Conservation (phyloP, 2,113 vertebrate species). For the Hiodon alosoides region DNA sequence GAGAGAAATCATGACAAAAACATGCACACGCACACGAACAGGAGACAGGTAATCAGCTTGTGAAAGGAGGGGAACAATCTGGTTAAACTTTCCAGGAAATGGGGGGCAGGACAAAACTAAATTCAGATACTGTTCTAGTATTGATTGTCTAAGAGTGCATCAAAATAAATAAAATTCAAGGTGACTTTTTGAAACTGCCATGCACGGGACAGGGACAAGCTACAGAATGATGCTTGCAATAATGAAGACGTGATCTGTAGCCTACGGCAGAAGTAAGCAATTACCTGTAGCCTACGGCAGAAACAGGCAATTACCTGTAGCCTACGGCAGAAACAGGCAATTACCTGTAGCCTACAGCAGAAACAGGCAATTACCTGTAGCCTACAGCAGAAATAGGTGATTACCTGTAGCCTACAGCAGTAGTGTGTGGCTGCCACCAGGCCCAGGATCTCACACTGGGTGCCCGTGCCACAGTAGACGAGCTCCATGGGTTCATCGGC, state of each 20-base stretch:
- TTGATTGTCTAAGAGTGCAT: too few relatives aligned
- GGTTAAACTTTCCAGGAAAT: too few relatives aligned
- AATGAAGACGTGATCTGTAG: background rate
- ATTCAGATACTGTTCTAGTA: too few relatives aligned
- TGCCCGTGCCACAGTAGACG: conserved; percentile 74
- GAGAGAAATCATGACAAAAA: background rate
- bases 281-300: background rate
- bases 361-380: background rate
- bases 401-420: conserved; percentile 56
- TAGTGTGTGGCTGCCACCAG: conserved; percentile 77
- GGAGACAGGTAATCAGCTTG: too few relatives aligned
- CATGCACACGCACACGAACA: background rate
- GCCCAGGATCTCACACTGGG: conserved; percentile 76
- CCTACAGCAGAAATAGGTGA: background rate
- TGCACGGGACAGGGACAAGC: too few relatives aligned
- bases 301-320: background rate
- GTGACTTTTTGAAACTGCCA: too few relatives aligned
- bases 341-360: too few relatives aligned
- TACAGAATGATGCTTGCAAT: too few relatives aligned
- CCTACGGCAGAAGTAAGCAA: background rate
- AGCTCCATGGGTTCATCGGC: conserved; percentile 81
- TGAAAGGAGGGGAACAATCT: too few relatives aligned
- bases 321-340: too few relatives aligned
- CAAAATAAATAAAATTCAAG: too few relatives aligned
- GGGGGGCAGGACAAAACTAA: too few relatives aligned